phyloP scores from a whole-genome alignment of 2,888 invertebrate species.

The Clanis bilineata region DNA sequence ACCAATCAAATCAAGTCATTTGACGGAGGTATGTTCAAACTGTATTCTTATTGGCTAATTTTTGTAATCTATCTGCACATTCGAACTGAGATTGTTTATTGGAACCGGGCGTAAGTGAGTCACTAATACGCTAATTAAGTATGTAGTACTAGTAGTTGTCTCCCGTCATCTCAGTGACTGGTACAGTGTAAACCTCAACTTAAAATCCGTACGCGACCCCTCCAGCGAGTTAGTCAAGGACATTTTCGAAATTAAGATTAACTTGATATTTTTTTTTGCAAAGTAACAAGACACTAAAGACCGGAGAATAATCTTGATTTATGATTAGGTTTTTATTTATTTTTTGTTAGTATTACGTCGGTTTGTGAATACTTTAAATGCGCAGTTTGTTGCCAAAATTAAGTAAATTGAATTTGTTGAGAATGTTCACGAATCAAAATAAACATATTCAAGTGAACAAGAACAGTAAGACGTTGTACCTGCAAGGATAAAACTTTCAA shows the following conservation, averaged over 20 bases:
- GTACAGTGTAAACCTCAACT: background rate
- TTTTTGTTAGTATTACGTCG: background rate
- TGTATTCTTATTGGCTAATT: too few species aligned
- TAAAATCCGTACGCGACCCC: background rate
- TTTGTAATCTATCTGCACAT: too few species aligned
- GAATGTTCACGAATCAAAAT: background rate
- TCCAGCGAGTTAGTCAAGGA: background rate
- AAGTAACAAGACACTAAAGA: slow-evolving; percentile 11
- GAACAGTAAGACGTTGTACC: too few species aligned
- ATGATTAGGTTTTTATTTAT: background rate
- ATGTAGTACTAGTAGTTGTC: background rate
- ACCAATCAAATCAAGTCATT: too few species aligned
- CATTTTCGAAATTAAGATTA: background rate
- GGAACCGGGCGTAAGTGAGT: too few species aligned
- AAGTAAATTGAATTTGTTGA: background rate
- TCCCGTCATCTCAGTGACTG: too few species aligned
- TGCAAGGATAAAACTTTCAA: too few species aligned
- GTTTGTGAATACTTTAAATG: background rate
- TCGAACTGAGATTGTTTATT: too few species aligned
- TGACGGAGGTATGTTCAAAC: too few species aligned
- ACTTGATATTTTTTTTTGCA: background rate
- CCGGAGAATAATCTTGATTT: background rate
- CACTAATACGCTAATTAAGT: too few species aligned
- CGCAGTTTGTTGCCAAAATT: background rate
- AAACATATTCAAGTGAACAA: background rate